phyloP scores from a whole-genome alignment of 2,797 vertebrate genomes.

The Megalops cyprinoides region DNA sequence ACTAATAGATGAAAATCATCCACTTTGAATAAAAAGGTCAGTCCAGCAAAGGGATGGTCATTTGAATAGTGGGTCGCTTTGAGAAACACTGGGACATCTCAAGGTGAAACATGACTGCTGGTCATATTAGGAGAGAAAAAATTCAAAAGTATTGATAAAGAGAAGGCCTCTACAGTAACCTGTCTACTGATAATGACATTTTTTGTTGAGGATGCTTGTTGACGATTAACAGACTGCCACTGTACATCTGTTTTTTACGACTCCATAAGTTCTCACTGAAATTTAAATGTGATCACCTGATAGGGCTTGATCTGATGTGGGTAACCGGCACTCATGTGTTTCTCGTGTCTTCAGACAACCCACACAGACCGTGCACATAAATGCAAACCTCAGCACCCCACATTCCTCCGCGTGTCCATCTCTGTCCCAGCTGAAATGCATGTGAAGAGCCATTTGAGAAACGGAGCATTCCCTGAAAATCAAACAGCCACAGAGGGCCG shows the following conservation, averaged over 20 bases:
- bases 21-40: conserved; percentile 20
- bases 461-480: conserved; percentile 27
- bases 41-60: not conserved
- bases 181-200: not conserved
- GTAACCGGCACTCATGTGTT: not conserved
- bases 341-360: not conserved
- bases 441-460: conserved; percentile 10
- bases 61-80: conserved; percentile 15
- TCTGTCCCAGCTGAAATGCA: not conserved
- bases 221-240: not conserved
- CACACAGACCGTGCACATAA: not conserved
- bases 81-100: not conserved
- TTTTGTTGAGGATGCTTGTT: not conserved
- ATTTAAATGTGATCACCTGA: too few relatives aligned
- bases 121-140: not conserved
- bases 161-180: not conserved
- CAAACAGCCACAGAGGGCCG: conserved; percentile 23
- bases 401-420: conserved; percentile 23
- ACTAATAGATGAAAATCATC: conserved; percentile 49
- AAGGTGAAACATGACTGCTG: not conserved
- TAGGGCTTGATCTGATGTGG: not conserved
- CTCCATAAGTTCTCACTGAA: too few relatives aligned
- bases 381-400: not conserved
- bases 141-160: not conserved
- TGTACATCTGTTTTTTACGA: not conserved